Base-by-base conservation (phyloP, 1,140 invertebrate genomes). In the Sycobia sp. region DNA sequence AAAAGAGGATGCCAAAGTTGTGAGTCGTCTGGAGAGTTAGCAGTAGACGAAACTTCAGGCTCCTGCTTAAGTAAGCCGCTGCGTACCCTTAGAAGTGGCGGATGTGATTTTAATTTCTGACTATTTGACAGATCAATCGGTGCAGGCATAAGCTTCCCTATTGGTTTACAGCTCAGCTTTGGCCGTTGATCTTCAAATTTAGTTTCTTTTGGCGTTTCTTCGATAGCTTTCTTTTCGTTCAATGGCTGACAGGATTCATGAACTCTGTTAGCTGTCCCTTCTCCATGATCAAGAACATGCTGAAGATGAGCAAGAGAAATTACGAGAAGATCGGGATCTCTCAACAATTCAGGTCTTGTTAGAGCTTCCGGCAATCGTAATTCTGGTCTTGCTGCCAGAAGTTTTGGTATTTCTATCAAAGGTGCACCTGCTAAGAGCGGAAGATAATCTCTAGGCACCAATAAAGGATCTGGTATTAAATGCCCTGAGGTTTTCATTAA, bases 291-390 rank as follows among this genome's bases (percentile, higher is more conserved):
- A 23, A 91, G 73, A 20, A 92, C 87, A n/a, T 85, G 85, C 76
- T 91, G 90, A 20, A 93, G 76, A 79, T 91, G 90, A 3, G 87
- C 83, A 69, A 92, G 79, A 23, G 89, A 90, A 66, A 93, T 88
- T 1, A 92, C 90, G 7, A 92, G 74, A 56, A 93, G 86, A 73
- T 93, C 90, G 5, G 90, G 90, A 78, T 92, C 90, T 70, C 88
- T 85, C 22, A 91, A 75, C 1, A 91, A 78, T 66, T 89, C 86
- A 0, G 90, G 89, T 68, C 85, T 90, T 16, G 87, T 86, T 41
- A 91, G 84, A 0, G 87, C 88, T 73, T 91, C 87, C 0, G 90
- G 89, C 55, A 91, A 71, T 60, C 88, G 80, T 20, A 91, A 74
- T 77, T 91, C 89, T 0, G 89, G 90, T 46, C 89, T 79, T 34